Percentiles rank a stretch among this genome's conserved stretches.
These are phyloP conservation scores for Aleiodes sp. DNA, from an alignment of 1,140 invertebrate species.

Conservation along the genomic window DNA sequence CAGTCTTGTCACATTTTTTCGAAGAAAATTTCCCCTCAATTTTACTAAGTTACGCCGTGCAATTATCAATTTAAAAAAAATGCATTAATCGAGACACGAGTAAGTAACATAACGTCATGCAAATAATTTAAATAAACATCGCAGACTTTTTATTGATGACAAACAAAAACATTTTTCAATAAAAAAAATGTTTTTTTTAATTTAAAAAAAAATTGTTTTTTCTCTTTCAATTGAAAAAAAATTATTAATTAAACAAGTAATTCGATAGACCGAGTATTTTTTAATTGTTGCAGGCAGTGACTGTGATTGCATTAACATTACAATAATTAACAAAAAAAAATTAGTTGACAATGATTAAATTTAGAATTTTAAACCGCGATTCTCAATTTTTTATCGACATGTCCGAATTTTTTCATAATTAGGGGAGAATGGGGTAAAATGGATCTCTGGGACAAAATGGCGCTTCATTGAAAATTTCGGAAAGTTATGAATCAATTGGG, in stretches of 20 bases:
- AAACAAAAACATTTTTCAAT: constrained; percentile 38
- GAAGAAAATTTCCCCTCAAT: background rate
- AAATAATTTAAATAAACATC: background rate
- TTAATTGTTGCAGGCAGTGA: constrained; percentile 17
- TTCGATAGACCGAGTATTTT: background rate
- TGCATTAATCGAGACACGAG: constrained; percentile 13
- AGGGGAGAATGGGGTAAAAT: too few relatives aligned
- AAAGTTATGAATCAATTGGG: too few relatives aligned
- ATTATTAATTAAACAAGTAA: background rate
- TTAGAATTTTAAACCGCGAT: background rate
- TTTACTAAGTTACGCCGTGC: background rate
- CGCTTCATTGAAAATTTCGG: too few relatives aligned
- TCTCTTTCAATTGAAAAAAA: background rate
- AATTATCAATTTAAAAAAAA: background rate
- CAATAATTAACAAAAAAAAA: constrained; percentile 37
- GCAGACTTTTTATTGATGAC: constrained; percentile 20
- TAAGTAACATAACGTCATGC: constrained; percentile 8
- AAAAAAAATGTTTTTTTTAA: constrained; percentile 29
- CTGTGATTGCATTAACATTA: constrained; percentile 22
- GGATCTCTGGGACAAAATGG: too few relatives aligned
- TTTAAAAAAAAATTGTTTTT: constrained; percentile 39
- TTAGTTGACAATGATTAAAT: constrained; percentile 22
- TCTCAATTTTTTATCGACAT: too few relatives aligned
- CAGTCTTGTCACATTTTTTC: constrained; percentile 35
- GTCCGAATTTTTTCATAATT: too few relatives aligned